Percentiles rank a stretch among this genome's conserved stretches.
phyloP scores from a whole-genome alignment of 2,888 invertebrate genomes.

The Catocala nupta region DNA sequence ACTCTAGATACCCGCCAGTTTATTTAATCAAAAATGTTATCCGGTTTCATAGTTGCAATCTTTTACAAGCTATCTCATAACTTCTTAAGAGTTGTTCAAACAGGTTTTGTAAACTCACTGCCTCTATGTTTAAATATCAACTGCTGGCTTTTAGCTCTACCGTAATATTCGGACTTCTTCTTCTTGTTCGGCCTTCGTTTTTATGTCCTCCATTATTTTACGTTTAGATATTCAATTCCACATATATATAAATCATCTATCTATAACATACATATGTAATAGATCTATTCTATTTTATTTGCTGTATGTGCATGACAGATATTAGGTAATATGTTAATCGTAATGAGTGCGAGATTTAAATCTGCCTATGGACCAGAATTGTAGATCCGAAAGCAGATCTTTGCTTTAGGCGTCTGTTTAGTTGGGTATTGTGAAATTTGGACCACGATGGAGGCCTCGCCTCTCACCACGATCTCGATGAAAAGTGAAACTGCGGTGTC shows the following conservation, averaged over 20 bases:
- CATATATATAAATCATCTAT: not conserved
- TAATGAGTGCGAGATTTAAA: slow-evolving; percentile 18
- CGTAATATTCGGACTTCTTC: slow-evolving; percentile 30
- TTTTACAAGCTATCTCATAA: slow-evolving; percentile 42
- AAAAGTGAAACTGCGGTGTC: slow-evolving; percentile 84
- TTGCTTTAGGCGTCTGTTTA: slow-evolving; percentile 67
- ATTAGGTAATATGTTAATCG: not conserved
- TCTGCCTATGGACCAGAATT: slow-evolving; percentile 38
- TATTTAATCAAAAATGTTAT: slow-evolving; percentile 25
- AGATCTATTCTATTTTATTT: too few species aligned
- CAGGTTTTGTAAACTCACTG: slow-evolving; percentile 60
- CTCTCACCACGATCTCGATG: slow-evolving; percentile 84
- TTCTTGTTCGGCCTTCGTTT: slow-evolving; percentile 23
- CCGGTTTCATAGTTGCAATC: slow-evolving; percentile 28
- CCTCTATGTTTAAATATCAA: slow-evolving; percentile 62
- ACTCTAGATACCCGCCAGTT: slow-evolving; percentile 17
- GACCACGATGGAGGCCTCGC: slow-evolving; percentile 79
- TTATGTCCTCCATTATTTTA: not conserved
- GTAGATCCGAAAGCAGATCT: slow-evolving; percentile 63
- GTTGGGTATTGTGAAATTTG: slow-evolving; percentile 82
- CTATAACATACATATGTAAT: too few species aligned
- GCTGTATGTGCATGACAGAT: too few species aligned
- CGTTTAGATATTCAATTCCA: not conserved
- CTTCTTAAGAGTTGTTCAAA: slow-evolving; percentile 48
- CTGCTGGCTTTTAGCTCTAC: slow-evolving; percentile 58